phyloP scores from a whole-genome alignment of 1,140 invertebrate species.

The Alviniconcha marisindica region DNA sequence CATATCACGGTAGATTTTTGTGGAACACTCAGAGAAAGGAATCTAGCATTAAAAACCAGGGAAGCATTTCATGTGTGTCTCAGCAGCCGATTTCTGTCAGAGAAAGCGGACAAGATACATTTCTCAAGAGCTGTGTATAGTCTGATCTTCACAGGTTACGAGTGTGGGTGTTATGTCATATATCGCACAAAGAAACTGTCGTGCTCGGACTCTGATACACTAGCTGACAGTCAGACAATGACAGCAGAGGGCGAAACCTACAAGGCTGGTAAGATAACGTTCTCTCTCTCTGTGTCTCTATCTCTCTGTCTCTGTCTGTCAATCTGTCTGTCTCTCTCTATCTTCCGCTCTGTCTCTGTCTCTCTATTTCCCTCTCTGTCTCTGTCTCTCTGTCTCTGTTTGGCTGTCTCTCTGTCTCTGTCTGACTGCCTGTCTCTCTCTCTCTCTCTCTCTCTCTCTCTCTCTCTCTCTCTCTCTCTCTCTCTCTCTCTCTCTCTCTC shows the following conservation, averaged over 20 bases:
- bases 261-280: background rate
- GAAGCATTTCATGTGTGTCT: too few relatives aligned
- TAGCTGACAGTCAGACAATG: background rate
- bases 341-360: background rate
- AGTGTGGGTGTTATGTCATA: too few relatives aligned
- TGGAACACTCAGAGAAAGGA: too few relatives aligned
- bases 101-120: too few relatives aligned
- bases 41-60: too few relatives aligned
- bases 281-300: background rate
- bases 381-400: constrained; percentile 22
- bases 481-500: background rate
- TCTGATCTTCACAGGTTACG: too few relatives aligned
- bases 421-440: background rate
- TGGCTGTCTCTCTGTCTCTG: background rate
- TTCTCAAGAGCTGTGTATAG: too few relatives aligned
- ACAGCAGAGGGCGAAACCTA: background rate
- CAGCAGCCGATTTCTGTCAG: too few relatives aligned
- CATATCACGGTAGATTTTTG: too few relatives aligned
- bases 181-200: too few relatives aligned
- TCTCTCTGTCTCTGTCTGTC: background rate
- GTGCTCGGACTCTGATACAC: too few relatives aligned
- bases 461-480: background rate
- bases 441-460: background rate
- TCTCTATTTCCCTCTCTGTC: background rate
- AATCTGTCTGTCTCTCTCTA: background rate